A percentile compares a stretch with the other conserved stretches of the same genome.
These are phyloP conservation scores for Nannospalax galili DNA, from an alignment of 2,113 vertebrate species.

Conservation along the genomic window DNA sequence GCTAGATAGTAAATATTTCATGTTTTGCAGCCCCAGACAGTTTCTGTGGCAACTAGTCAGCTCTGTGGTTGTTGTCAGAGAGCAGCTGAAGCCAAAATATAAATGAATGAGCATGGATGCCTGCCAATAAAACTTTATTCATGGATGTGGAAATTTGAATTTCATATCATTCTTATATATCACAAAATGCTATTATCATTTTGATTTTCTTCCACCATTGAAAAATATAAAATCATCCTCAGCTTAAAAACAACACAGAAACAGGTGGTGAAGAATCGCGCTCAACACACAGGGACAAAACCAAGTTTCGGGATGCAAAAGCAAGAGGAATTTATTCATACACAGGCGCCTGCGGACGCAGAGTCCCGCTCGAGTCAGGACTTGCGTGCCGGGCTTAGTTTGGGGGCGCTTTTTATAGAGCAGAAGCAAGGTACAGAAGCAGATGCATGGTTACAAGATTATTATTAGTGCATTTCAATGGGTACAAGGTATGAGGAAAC, in stretches of 20 bases:
- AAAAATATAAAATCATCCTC: neutral
- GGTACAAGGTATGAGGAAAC: no score
- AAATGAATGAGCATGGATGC: neutral
- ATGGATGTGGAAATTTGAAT: neutral
- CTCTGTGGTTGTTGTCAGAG: neutral
- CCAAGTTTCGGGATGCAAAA: no score
- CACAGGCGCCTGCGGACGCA: no score
- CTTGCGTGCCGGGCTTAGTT: no score
- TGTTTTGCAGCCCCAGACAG: conserved; percentile 1
- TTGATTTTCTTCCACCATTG: neutral
- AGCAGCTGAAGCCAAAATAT: neutral
- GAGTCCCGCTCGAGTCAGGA: no score
- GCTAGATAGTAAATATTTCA: conserved; percentile 53
- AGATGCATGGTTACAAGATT: no score
- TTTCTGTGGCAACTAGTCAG: conserved; percentile 28
- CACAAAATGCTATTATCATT: neutral
- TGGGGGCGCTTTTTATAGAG: no score
- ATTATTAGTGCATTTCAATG: no score
- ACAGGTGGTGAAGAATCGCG: no score
- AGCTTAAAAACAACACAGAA: neutral
- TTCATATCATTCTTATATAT: neutral
- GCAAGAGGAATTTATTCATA: no score
- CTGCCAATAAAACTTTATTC: conserved; percentile 14
- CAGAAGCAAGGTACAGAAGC: no score
- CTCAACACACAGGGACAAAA: no score